Percentiles rank a stretch among this genome's conserved stretches.
phyloP scores from a whole-genome alignment of 2,113 vertebrate species.

The Sciurus niger region DNA sequence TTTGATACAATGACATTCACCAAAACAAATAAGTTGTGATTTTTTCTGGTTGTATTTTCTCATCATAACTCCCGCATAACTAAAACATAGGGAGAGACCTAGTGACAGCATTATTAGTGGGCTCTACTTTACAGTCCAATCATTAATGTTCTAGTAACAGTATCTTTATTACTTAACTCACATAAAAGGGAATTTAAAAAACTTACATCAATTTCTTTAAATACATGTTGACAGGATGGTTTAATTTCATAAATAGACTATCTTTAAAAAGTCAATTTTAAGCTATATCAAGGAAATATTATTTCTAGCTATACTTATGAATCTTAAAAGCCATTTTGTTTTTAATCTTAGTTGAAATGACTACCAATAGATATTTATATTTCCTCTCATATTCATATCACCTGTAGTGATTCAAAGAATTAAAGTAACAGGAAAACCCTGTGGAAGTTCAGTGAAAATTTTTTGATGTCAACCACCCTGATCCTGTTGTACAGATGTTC shows the following conservation, averaged over 20 bases:
- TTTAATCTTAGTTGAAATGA: not conserved
- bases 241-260: constrained; percentile 52
- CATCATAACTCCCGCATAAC: not conserved
- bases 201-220: not conserved
- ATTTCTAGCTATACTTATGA: constrained; percentile 6
- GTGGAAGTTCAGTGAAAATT: constrained; percentile 54
- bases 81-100: not conserved
- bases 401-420: constrained; percentile 39
- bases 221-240: not conserved
- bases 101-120: not conserved
- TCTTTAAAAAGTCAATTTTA: constrained; percentile 61
- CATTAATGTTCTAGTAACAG: constrained; percentile 39
- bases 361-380: not conserved
- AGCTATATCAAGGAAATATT: constrained; percentile 39
- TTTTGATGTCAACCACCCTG: not conserved
- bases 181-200: not conserved
- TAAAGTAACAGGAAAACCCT: constrained; percentile 34
- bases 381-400: constrained; percentile 13
- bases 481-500: constrained; percentile 13
- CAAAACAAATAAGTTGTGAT: constrained; percentile 6
- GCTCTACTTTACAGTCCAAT: constrained; percentile 21
- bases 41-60: not conserved
- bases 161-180: not conserved
- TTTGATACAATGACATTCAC: not conserved
- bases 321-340: constrained; percentile 49